phyloP scores from a whole-genome alignment of 2,888 invertebrate genomes.

The Coenonympha arcania region DNA sequence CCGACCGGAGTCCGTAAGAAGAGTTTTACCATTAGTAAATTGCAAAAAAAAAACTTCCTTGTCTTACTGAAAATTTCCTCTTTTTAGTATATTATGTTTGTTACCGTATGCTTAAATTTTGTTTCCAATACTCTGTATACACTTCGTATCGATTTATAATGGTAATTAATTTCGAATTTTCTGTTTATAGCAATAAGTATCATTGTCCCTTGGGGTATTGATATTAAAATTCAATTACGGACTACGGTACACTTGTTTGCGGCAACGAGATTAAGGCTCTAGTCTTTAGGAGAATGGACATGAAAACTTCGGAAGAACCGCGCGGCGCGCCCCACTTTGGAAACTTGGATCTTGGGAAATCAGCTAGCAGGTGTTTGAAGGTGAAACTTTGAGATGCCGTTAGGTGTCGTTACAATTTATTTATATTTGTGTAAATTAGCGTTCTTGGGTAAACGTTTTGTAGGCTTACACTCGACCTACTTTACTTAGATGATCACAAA shows the following conservation, averaged over 20 bases:
- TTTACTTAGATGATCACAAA: too few relatives aligned
- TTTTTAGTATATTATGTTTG: too few relatives aligned
- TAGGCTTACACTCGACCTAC: too few relatives aligned
- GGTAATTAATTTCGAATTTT: slow-evolving; percentile 17
- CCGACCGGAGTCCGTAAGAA: too few relatives aligned
- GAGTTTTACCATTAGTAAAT: too few relatives aligned
- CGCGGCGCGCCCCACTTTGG: slow-evolving; percentile 16
- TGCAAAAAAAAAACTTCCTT: too few relatives aligned
- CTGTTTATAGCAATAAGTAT: neutral
- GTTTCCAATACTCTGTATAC: too few relatives aligned
- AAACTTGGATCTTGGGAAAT: slow-evolving; percentile 12
- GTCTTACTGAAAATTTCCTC: too few relatives aligned
- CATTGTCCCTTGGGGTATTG: slow-evolving; percentile 18
- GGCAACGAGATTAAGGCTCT: slow-evolving; percentile 24
- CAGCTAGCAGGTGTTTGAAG: slow-evolving; percentile 10
- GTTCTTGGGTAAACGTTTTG: too few relatives aligned
- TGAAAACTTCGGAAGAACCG: slow-evolving; percentile 19
- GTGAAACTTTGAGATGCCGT: neutral
- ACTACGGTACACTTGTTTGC: slow-evolving; percentile 30
- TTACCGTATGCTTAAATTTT: too few relatives aligned
- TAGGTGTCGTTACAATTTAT: neutral
- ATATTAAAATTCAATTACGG: slow-evolving; percentile 34
- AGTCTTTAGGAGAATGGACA: slow-evolving; percentile 19
- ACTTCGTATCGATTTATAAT: slow-evolving; percentile 10
- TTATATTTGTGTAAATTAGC: too few relatives aligned